Base-by-base conservation (phyloP, 2,797 vertebrate genomes). In the Podargus strigoides region DNA sequence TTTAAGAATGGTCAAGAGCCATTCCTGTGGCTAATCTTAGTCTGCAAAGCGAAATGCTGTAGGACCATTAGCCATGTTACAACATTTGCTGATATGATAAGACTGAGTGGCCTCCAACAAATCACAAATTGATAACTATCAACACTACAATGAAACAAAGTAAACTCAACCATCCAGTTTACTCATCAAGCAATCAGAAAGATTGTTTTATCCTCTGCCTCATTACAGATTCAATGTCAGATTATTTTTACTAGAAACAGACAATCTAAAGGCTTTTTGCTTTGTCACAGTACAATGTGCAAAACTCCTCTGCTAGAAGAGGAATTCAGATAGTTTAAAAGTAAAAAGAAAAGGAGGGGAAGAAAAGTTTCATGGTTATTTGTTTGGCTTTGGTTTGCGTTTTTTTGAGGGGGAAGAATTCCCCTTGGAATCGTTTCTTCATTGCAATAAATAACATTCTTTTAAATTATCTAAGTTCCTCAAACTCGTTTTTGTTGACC, bases 381-480 rank as follows among this genome's bases (percentile, higher is more conserved):
- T 96, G 21, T 58, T 93, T 84, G 42, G 39, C 17, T 79, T 77
- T 30, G 24, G 4, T 66, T 66, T 34, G 47, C 18, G 10, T 44
- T 44, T 44, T 12, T 47, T 47, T 47, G 21, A 21, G 23, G 9
- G 7, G 4, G n/a, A n/a, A n/a, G n/a, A n/a, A 46, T 37, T 21
- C 30, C 17, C 36, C 39, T 64, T 91, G 34, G 42, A 94, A 90
- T 69, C 79, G 15, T 74, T 94, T 76, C 46, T 80, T 91, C 62
- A 37, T 36, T 92, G 21, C 59, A 92, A 85, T 92, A 93, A 95
- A 78, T 87, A 96, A 47, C 12, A 50, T 86, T 95, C 52, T 32
- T 92, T 95, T 88, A 82, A 93, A 95, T 95, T 96, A 91, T 76
- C 84, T 62, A 49, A 34, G n/a, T 82, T 92, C 58, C 64, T 96